Evolutionary conservation across 2,113 vertebrate genomes (phyloP).

Genomic region (Zosterops pallidus): DNA sequence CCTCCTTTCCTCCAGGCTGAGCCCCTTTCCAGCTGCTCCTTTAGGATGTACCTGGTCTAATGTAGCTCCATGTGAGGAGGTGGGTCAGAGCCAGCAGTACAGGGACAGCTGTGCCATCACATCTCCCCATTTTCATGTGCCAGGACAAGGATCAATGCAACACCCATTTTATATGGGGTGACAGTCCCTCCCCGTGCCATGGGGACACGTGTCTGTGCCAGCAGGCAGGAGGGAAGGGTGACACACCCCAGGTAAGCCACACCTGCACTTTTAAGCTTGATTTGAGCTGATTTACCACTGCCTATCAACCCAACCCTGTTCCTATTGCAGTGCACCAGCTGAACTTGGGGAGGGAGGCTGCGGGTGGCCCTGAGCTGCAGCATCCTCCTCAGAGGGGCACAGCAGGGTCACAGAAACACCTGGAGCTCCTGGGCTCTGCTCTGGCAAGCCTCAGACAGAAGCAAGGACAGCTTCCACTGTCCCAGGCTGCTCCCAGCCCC

Average conservation of each 20-base stretch:
- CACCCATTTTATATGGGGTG: neutral
- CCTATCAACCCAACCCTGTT: neutral
- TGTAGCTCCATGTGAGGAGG: fast-evolving
- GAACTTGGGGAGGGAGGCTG: neutral
- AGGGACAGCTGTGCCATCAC: neutral
- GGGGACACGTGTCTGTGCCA: fast-evolving
- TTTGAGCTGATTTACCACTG: neutral
- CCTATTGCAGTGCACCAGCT: neutral
- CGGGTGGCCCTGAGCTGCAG: neutral
- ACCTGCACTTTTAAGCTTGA: neutral
- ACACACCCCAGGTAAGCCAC: neutral
- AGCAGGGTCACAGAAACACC: neutral
- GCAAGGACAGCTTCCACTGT: neutral
- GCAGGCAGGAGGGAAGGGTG: neutral
- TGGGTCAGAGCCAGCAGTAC: fast-evolving
- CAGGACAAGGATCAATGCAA: neutral
- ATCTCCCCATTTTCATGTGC: neutral
- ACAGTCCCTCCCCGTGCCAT: fast-evolving
- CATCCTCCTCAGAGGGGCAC: neutral
- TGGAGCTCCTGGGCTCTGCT: neutral
- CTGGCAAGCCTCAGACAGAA: neutral
- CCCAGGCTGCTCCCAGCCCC: neutral
- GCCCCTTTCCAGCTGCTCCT: neutral
- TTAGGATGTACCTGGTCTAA: fast-evolving
- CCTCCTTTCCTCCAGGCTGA: neutral